Evolutionary conservation across 2,888 invertebrate genomes (phyloP).

Genomic region (Sceliomorpha sp.): DNA sequence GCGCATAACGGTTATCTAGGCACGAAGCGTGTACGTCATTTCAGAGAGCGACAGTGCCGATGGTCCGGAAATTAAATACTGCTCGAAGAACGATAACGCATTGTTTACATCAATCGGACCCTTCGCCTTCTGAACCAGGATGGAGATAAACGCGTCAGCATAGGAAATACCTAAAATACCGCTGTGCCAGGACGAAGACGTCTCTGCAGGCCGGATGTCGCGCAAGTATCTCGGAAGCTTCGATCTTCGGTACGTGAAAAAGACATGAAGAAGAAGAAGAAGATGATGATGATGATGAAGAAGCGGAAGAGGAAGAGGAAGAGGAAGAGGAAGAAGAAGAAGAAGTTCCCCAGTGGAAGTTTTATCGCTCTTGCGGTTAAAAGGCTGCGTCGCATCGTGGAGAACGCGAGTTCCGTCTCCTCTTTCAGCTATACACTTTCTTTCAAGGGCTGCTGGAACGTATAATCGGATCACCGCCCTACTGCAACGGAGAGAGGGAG

Average conservation of each 20-base stretch:
- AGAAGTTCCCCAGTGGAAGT: slow-evolving; percentile 25
- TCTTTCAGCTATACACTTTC: slow-evolving; percentile 52
- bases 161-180: slow-evolving; percentile 5
- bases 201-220: slow-evolving; percentile 18
- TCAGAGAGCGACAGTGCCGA: slow-evolving; percentile 58
- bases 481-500: slow-evolving; percentile 36
- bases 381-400: slow-evolving; percentile 32
- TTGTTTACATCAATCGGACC: slow-evolving; percentile 36
- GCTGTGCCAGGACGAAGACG: neutral
- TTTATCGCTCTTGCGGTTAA: slow-evolving; percentile 38
- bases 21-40: slow-evolving; percentile 48
- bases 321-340: too few species aligned
- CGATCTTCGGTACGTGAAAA: slow-evolving; percentile 4
- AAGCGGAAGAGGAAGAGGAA: too few species aligned
- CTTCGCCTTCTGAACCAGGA: slow-evolving; percentile 9
- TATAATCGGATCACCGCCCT: slow-evolving; percentile 63
- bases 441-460: slow-evolving; percentile 55
- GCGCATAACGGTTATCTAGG: slow-evolving; percentile 42
- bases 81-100: slow-evolving; percentile 57
- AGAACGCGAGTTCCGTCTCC: slow-evolving; percentile 41
- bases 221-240: slow-evolving; percentile 34
- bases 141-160: slow-evolving; percentile 8
- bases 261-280: slow-evolving; percentile 27
- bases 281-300: too few species aligned
- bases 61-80: slow-evolving; percentile 72